Conservation (phyloP, 2,797 vertebrate species). For the Oceanodroma leucorhoa region DNA sequence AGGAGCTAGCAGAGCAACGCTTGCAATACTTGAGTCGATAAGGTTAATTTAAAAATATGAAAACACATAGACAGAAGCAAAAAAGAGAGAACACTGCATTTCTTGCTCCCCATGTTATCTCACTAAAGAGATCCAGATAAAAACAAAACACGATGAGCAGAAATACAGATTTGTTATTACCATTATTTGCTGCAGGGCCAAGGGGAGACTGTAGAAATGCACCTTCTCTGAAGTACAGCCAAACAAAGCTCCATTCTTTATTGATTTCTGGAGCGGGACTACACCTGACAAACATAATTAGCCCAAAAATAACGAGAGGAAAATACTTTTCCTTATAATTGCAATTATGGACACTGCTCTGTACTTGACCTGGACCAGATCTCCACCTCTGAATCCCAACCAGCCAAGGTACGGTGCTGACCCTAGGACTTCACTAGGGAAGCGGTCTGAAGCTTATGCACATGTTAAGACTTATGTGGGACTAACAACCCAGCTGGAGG, state of each 20-base stretch:
- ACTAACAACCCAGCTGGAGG: not conserved
- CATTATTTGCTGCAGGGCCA: constrained; percentile 3
- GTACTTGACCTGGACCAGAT: not conserved
- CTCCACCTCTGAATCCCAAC: not conserved
- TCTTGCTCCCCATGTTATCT: not conserved
- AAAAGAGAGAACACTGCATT: not conserved
- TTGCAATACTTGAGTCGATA: not conserved
- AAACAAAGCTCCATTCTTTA: not conserved
- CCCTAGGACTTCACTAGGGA: not conserved
- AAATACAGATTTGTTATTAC: constrained; percentile 42
- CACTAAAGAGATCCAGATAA: constrained; percentile 8
- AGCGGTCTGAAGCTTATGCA: not conserved
- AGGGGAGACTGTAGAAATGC: constrained; percentile 10
- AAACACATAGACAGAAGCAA: not conserved
- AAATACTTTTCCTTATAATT: not conserved
- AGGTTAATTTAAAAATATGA: constrained; percentile 15
- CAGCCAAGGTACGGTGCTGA: not conserved
- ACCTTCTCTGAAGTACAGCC: not conserved
- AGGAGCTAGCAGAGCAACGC: not conserved
- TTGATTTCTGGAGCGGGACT: constrained; percentile 27
- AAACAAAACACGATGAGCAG: not conserved
- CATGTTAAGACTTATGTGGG: not conserved
- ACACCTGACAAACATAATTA: constrained; percentile 20
- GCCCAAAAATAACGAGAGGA: not conserved
- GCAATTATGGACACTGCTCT: not conserved